phyloP scores from a whole-genome alignment of 1,140 invertebrate genomes.

The Drosophila chauvacae region DNA sequence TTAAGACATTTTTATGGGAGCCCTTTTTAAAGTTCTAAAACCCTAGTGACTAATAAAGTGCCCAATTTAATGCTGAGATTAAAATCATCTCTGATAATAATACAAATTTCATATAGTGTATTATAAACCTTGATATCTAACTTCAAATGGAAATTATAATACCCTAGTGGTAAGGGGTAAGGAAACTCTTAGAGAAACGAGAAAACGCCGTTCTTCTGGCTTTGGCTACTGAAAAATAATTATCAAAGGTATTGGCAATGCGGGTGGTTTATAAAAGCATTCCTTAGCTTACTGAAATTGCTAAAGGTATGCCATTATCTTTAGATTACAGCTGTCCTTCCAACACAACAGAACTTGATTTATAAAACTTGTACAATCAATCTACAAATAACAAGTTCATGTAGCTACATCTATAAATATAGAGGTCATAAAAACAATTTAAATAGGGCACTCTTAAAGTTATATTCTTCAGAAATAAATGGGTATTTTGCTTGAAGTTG shows the following conservation, averaged over 20 bases:
- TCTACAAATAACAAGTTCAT: neutral
- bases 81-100: neutral
- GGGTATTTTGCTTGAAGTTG: too few relatives aligned
- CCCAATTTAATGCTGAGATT: too few relatives aligned
- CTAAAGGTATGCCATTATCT: neutral
- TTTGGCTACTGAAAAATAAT: constrained; percentile 17
- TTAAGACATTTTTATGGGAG: neutral
- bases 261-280: constrained; percentile 11
- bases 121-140: neutral
- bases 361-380: neutral
- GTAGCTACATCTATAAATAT: too few relatives aligned
- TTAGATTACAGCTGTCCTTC: neutral
- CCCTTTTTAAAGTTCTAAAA: neutral
- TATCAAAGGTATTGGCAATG: constrained; percentile 8
- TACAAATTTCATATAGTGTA: neutral
- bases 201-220: neutral
- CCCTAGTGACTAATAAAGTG: neutral
- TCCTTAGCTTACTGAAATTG: neutral
- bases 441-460: too few relatives aligned
- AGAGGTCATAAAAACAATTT: too few relatives aligned
- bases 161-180: neutral
- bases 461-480: too few relatives aligned
- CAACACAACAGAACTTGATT: neutral
- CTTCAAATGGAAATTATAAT: neutral
- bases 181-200: neutral